phyloP scores from a whole-genome alignment of 2,113 vertebrate genomes.

The Channa maculata region DNA sequence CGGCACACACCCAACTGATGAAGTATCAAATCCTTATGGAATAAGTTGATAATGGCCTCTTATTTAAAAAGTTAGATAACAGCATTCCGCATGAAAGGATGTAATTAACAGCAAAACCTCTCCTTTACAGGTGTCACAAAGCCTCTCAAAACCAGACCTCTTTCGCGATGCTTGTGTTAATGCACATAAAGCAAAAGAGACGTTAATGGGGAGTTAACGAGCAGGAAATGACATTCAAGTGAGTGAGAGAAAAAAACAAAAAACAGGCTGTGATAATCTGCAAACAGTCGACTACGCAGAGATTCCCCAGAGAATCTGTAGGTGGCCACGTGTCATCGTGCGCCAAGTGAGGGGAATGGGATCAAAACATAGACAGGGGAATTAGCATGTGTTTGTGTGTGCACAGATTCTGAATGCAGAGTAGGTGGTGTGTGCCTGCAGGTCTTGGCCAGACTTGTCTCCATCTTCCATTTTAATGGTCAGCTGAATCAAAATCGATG shows the following conservation, averaged over 20 bases:
- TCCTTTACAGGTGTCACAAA: constrained; percentile 48
- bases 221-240: constrained; percentile 65
- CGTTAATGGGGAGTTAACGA: constrained; percentile 70
- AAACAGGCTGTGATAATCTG: constrained; percentile 60
- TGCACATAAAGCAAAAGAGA: constrained; percentile 39
- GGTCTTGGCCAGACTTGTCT: not conserved
- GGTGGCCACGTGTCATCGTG: constrained; percentile 52
- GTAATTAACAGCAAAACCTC: constrained; percentile 24
- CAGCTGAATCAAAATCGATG: constrained; percentile 20
- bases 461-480: not conserved
- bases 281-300: constrained; percentile 44
- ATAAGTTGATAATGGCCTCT: constrained; percentile 28
- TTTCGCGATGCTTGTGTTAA: constrained; percentile 35
- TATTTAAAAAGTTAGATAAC: constrained; percentile 33
- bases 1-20: not conserved
- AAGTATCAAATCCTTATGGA: constrained; percentile 7
- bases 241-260: constrained; percentile 20
- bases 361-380: constrained; percentile 28
- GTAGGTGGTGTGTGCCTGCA: not conserved
- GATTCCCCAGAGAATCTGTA: constrained; percentile 45
- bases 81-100: constrained; percentile 28
- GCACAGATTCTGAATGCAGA: constrained; percentile 14
- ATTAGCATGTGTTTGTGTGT: not conserved
- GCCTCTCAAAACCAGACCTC: constrained; percentile 32
- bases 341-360: constrained; percentile 4